These are phyloP conservation scores for Dione vanillae DNA, from an alignment of 2,888 invertebrate genomes.

Conservation along the genomic window DNA sequence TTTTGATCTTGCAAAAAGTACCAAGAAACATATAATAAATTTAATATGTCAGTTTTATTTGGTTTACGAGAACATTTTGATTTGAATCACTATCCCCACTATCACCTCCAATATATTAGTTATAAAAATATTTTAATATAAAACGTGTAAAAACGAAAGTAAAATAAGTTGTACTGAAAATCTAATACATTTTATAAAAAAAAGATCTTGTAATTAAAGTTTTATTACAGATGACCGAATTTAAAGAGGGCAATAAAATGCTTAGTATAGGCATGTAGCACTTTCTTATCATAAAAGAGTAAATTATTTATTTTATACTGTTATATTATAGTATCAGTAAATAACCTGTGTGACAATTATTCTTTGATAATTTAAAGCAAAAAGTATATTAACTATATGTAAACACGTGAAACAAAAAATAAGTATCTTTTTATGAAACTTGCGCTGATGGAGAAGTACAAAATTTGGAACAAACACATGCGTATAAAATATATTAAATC, in stretches of 20 bases:
- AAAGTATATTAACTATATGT: neutral
- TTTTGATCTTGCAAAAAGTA: neutral
- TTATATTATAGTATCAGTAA: neutral
- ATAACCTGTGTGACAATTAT: neutral
- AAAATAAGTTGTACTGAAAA: conserved; percentile 32
- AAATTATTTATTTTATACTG: conserved; percentile 4
- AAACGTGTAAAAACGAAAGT: conserved; percentile 1
- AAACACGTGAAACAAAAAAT: no score
- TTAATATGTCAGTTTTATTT: neutral
- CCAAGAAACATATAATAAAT: neutral
- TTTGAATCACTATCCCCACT: no score
- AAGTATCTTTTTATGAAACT: no score
- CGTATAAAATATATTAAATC: no score
- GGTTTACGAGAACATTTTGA: no score
- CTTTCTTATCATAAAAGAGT: neutral
- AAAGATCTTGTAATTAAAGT: conserved; percentile 53
- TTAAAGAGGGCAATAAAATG: conserved; percentile 47
- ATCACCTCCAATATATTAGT: no score
- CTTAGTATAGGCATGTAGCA: neutral
- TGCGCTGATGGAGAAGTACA: no score
- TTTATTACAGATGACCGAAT: conserved; percentile 47
- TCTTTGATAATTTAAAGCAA: neutral
- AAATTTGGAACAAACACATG: no score
- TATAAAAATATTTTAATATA: no score
- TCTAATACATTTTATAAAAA: conserved; percentile 48